Evolutionary conservation across 2,113 vertebrate species (phyloP).

Genomic region (Entosphenus tridentatus): DNA sequence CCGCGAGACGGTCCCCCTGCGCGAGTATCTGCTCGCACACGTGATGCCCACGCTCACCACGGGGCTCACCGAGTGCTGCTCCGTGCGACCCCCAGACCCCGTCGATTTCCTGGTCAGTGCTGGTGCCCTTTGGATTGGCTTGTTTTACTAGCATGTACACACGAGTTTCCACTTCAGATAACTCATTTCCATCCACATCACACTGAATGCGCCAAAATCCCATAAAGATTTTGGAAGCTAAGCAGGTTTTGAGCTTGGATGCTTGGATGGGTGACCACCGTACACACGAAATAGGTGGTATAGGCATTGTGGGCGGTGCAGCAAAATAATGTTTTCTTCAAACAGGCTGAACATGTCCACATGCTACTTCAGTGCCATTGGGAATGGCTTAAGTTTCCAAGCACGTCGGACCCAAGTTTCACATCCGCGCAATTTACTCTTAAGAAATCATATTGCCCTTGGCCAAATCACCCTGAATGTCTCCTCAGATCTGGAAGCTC

Average conservation of each 20-base stretch:
- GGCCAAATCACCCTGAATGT: too few species aligned
- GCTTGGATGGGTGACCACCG: not conserved
- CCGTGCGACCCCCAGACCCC: conserved; percentile 38
- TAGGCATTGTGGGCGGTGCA: too few species aligned
- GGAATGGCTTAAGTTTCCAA: too few species aligned
- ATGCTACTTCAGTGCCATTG: too few species aligned
- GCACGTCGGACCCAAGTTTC: too few species aligned
- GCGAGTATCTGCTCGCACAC: conserved; percentile 42
- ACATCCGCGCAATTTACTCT: too few species aligned
- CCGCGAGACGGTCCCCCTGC: conserved; percentile 30
- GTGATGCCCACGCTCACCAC: conserved; percentile 56
- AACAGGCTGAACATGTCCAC: too few species aligned
- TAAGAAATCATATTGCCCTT: too few species aligned
- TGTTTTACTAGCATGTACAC: conserved; percentile 5
- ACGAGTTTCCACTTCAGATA: not conserved
- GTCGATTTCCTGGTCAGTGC: conserved; percentile 61
- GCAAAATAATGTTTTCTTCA: too few species aligned
- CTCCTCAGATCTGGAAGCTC: too few species aligned
- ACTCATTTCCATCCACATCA: not conserved
- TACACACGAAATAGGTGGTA: too few species aligned
- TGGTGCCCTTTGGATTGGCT: conserved; percentile 3
- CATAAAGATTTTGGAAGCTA: not conserved
- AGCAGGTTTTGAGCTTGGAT: conserved; percentile 6
- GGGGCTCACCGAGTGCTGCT: conserved; percentile 50
- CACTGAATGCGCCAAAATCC: not conserved